Evolutionary conservation across 2,797 vertebrate species (phyloP).

Genomic region (Tamandua tetradactyla): DNA sequence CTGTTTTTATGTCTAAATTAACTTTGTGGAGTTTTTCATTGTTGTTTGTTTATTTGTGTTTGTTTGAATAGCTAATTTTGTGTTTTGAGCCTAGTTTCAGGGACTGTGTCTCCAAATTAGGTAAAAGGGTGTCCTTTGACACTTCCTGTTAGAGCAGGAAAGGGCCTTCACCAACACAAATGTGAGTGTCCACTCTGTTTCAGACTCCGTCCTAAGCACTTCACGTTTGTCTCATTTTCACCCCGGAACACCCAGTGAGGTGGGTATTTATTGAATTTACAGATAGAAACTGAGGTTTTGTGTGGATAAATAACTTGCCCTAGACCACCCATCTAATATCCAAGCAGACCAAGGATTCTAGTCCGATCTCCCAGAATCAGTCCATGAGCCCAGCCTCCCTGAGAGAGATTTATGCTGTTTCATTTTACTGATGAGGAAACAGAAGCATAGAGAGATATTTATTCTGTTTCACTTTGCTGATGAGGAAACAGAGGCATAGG

Average conservation of each 20-base stretch:
- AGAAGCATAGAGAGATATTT: background rate
- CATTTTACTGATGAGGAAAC: constrained; percentile 36
- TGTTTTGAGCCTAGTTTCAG: background rate
- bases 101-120: background rate
- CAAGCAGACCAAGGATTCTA: background rate
- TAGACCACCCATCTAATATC: background rate
- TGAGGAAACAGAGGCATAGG: constrained; percentile 25
- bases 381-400: background rate
- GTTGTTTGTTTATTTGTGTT: no score
- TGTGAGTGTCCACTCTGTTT: background rate
- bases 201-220: background rate
- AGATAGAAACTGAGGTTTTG: background rate
- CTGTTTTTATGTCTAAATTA: constrained; percentile 33
- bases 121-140: background rate
- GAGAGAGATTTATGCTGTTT: background rate
- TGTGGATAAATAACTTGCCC: background rate
- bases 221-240: background rate
- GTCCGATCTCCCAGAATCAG: background rate
- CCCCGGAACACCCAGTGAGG: background rate
- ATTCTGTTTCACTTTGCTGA: background rate
- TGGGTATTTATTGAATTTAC: constrained; percentile 18
- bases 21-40: no score
- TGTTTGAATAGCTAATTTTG: background rate
- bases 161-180: background rate
- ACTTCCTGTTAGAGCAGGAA: background rate